Conservation (phyloP, 1,140 invertebrate genomes). For the Pseudomyrmex sp. region DNA sequence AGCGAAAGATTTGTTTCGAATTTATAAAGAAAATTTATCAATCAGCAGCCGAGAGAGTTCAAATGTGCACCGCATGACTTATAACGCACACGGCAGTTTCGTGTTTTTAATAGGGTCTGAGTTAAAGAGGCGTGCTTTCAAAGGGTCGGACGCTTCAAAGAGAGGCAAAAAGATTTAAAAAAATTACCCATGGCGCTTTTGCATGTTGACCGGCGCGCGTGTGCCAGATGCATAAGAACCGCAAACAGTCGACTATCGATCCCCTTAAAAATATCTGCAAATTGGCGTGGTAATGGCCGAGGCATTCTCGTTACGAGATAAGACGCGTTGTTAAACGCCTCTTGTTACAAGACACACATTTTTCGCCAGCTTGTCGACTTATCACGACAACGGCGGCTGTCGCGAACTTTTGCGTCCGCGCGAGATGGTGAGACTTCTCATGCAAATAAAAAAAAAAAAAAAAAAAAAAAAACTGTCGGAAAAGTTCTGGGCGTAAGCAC, state of each 20-base stretch:
- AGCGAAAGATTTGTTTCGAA: neutral
- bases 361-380: slow-evolving; percentile 37
- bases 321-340: slow-evolving; percentile 23
- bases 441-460: neutral
- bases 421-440: slow-evolving; percentile 4
- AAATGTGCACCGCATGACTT: slow-evolving; percentile 5
- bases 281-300: slow-evolving; percentile 60
- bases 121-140: slow-evolving; percentile 56
- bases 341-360: slow-evolving; percentile 10
- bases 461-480: neutral
- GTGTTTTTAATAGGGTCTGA: slow-evolving; percentile 45
- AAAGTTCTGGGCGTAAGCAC: slow-evolving; percentile 1
- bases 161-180: slow-evolving; percentile 34
- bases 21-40: neutral
- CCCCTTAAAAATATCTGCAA: slow-evolving; percentile 64
- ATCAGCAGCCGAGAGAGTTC: slow-evolving; percentile 11
- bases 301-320: slow-evolving; percentile 44
- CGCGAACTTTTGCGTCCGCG: slow-evolving; percentile 41
- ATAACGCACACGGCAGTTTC: slow-evolving; percentile 7
- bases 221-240: slow-evolving; percentile 54
- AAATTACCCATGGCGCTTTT: slow-evolving; percentile 44
- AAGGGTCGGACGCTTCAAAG: slow-evolving; percentile 47
- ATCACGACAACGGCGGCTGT: slow-evolving; percentile 13
- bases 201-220: slow-evolving; percentile 42
- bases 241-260: slow-evolving; percentile 61